Conservation (phyloP, 2,888 invertebrate genomes). For the Griposia aprilina region DNA sequence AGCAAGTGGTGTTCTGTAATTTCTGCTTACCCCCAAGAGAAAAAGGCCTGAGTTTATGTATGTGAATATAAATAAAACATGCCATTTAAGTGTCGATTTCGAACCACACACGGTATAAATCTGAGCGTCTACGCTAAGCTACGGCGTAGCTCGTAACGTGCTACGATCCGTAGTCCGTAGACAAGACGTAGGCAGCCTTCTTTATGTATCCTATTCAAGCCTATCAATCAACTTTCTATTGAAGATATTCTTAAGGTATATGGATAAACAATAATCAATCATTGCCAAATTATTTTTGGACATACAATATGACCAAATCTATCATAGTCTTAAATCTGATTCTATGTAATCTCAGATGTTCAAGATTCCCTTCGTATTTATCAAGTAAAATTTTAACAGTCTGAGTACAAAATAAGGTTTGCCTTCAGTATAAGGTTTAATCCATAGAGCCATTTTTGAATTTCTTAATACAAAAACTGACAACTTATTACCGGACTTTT, state of each 20-base stretch:
- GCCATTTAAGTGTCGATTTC: not conserved
- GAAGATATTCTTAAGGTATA: not conserved
- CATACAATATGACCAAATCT: not conserved
- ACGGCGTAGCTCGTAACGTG: conserved; percentile 36
- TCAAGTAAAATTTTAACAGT: not conserved
- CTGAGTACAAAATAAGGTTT: not conserved
- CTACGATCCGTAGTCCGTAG: conserved; percentile 39
- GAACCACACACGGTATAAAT: not conserved
- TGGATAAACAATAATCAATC: conserved; percentile 13
- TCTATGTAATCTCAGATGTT: not conserved
- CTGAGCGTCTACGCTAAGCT: not conserved
- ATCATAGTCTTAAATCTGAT: not conserved
- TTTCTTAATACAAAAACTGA: not conserved
- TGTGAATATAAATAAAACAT: not conserved
- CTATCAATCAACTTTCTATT: not conserved
- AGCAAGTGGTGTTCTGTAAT: too few species aligned
- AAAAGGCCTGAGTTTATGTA: not conserved
- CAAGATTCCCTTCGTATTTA: not conserved
- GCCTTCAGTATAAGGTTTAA: not conserved
- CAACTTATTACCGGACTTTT: too few species aligned
- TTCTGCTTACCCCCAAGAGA: too few species aligned
- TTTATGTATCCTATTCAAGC: not conserved
- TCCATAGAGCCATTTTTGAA: not conserved
- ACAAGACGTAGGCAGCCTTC: not conserved
- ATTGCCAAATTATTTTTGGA: not conserved